These are phyloP conservation scores for Onychorhynchus coronatus DNA, from an alignment of 2,113 vertebrate species.

Conservation along the genomic window DNA sequence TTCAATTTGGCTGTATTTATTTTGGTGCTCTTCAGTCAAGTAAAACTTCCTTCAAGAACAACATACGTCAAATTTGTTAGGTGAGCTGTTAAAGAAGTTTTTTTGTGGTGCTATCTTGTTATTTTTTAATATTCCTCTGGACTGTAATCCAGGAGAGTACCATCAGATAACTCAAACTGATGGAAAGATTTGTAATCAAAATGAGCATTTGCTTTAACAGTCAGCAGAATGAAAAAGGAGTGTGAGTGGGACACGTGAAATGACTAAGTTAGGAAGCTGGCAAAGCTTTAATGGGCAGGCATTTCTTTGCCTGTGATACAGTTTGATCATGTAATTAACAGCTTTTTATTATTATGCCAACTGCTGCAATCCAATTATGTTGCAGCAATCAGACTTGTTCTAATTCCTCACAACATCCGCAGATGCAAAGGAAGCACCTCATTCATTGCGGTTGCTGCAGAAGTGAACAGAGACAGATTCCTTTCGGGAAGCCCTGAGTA, in stretches of 20 bases:
- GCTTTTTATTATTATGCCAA: not conserved
- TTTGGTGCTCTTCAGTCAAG: not conserved
- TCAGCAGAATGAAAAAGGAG: not conserved
- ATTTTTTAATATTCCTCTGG: not conserved
- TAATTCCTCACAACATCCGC: not conserved
- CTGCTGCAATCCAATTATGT: not conserved
- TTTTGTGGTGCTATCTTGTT: not conserved
- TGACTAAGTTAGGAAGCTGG: not conserved
- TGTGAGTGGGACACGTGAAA: not conserved
- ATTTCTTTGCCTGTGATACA: not conserved
- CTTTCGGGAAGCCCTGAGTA: not conserved
- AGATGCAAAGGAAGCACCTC: not conserved
- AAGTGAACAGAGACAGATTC: not conserved
- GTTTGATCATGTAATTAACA: not conserved
- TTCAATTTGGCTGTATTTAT: not conserved
- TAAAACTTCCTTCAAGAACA: not conserved
- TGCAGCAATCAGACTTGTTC: not conserved
- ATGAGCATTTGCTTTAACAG: not conserved
- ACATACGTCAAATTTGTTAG: not conserved
- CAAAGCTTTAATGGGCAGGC: not conserved
- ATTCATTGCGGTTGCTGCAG: not conserved
- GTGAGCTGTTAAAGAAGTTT: not conserved
- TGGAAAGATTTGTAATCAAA: not conserved
- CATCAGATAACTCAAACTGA: not conserved
- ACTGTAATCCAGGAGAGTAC: not conserved